Evolutionary conservation across 2,113 vertebrate species (phyloP).

Genomic region (Uria aalge): DNA sequence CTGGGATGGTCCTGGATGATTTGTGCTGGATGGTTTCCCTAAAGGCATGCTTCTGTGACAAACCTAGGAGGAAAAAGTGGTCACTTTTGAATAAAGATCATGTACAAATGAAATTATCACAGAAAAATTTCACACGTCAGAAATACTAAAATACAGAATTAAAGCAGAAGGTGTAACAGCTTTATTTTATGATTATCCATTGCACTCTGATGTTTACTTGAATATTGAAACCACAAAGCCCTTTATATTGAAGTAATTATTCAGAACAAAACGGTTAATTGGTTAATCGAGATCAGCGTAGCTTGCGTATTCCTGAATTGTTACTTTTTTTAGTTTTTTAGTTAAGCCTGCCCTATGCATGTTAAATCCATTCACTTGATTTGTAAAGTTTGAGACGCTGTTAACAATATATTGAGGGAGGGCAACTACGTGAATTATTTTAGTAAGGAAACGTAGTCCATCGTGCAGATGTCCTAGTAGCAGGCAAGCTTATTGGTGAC

Average conservation of each 20-base stretch:
- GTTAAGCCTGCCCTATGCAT: background rate
- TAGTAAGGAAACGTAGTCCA: background rate
- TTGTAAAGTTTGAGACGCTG: background rate
- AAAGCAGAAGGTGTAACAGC: background rate
- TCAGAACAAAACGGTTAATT: background rate
- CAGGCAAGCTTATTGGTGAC: background rate
- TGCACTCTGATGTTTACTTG: background rate
- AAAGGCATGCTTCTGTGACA: background rate
- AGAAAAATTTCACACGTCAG: background rate
- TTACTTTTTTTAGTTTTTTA: background rate
- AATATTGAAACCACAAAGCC: background rate
- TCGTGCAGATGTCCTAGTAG: background rate
- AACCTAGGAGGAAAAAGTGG: background rate
- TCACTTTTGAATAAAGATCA: background rate
- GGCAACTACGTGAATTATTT: background rate
- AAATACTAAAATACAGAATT: background rate
- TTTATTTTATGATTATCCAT: background rate
- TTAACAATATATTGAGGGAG: background rate
- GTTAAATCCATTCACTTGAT: background rate
- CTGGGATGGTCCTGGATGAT: background rate
- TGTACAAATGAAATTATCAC: background rate
- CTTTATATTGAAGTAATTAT: background rate
- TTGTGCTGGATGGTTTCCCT: background rate
- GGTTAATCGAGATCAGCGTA: background rate
- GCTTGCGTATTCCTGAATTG: background rate